Conservation (phyloP, 2,888 invertebrate genomes). For the Ophioninae sp. region DNA sequence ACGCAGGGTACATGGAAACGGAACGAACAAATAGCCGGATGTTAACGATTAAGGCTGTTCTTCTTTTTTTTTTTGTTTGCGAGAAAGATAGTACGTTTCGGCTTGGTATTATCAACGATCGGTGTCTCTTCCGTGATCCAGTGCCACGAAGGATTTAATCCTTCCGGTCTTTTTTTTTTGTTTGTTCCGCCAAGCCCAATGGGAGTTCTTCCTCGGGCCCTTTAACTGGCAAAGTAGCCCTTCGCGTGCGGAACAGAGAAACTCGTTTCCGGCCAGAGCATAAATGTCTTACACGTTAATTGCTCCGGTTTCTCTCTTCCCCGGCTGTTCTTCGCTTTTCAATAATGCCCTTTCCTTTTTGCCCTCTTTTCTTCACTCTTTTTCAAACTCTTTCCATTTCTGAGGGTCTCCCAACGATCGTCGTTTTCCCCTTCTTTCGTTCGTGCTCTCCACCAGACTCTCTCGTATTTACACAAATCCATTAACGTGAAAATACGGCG, state of each 20-base stretch:
- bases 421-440: not conserved
- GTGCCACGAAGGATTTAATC: constrained; percentile 20
- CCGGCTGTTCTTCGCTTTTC: constrained; percentile 3
- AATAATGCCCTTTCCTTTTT: not conserved
- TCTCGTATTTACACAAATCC: constrained; percentile 7
- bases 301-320: constrained; percentile 32
- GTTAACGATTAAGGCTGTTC: constrained; percentile 14
- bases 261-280: constrained; percentile 45
- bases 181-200: constrained; percentile 8
- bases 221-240: constrained; percentile 12
- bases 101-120: constrained; percentile 44
- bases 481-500: not conserved
- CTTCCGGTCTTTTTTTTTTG: not conserved
- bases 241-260: constrained; percentile 19
- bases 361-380: not conserved
- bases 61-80: not conserved
- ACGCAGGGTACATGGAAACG: constrained; percentile 3
- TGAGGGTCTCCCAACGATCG: not conserved
- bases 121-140: constrained; percentile 37
- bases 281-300: constrained; percentile 50
- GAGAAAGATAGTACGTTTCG: constrained; percentile 29
- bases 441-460: constrained; percentile 9
- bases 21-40: constrained; percentile 33
- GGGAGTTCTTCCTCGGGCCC: not conserved
- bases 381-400: not conserved